Percentiles rank a stretch among this genome's conserved stretches.
Evolutionary conservation across 2,888 invertebrate species (phyloP).

Genomic region (Odontothrips loti): DNA sequence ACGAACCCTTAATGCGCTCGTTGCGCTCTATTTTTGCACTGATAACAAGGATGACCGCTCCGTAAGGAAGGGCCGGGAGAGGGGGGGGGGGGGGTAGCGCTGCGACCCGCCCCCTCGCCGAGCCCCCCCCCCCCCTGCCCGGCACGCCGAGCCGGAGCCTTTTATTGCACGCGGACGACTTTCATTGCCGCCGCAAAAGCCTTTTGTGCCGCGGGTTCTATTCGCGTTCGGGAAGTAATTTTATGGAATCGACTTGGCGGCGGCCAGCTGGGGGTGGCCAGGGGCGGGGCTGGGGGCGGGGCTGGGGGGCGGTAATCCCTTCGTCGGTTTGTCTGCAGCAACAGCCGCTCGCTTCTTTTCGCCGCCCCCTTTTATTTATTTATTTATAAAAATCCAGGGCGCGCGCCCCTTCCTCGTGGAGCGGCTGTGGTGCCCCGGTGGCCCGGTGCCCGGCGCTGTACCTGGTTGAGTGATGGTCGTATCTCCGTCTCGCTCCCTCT

Average conservation of each 20-base stretch:
- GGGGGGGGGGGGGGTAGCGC: background rate
- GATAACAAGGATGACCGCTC: background rate
- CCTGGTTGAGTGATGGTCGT: background rate
- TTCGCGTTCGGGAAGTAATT: slow-evolving; percentile 26
- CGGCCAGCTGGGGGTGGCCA: background rate
- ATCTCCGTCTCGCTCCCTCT: background rate
- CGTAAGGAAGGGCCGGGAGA: background rate
- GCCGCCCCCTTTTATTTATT: background rate
- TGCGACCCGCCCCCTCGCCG: too few relatives aligned
- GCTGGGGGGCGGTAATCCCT: background rate
- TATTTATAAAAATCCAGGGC: slow-evolving; percentile 13
- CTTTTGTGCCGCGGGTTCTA: slow-evolving; percentile 25
- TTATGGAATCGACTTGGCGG: slow-evolving; percentile 16
- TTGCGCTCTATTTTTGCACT: too few relatives aligned
- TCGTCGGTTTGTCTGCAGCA: background rate
- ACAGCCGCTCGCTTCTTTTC: background rate
- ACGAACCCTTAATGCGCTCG: too few relatives aligned
- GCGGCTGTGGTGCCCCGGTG: background rate
- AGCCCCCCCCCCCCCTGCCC: background rate
- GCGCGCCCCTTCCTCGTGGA: too few relatives aligned
- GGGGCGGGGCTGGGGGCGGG: background rate
- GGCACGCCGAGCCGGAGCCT: background rate
- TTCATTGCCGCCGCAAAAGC: slow-evolving; percentile 9
- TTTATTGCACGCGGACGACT: slow-evolving; percentile 22
- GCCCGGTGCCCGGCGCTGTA: background rate